Base-by-base conservation (phyloP, 2,113 vertebrate genomes). In the Rhagologus leucostigma region DNA sequence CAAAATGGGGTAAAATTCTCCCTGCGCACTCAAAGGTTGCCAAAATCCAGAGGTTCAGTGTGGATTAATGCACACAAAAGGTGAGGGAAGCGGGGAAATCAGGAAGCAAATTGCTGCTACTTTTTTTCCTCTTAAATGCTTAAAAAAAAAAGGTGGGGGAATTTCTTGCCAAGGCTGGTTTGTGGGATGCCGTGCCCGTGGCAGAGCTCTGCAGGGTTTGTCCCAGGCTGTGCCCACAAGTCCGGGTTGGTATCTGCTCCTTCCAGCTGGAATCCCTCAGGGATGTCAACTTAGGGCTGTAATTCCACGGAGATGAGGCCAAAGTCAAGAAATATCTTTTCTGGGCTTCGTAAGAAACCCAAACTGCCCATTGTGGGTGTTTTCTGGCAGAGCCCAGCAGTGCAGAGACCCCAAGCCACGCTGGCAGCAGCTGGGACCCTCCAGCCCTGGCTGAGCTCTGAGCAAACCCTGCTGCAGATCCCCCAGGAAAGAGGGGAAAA, bases 251-350 rank as follows among this genome's bases (percentile, higher is more conserved):
- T 42, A 68, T 60, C 90, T 93, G 90, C 85, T 87, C 5, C 0
- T 87, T 71, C 9, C 65, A 80, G 95, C 93, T 85, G 94, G 71
- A 91, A 78, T 44, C 82, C 88, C 67, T 37, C 55, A 32, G 93
- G 75, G 56, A 21, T 41, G 80, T 13, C 22, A 86, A 50, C 41
- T 81, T 1, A 37, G 78, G 86, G 67, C 80, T 78, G 0, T 14
- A 65, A 92, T 90, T 84, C 89, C 84, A 73, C 2, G 18, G 56
- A 18, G 80, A 22, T 19, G 71, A 95, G 57, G 90, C 90, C 78
- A 81, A 94, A 96, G 63, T 29, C 53, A 71, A 78, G 94, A 91
- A 92, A 69, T 83, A 24, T 49, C 79, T 76, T 87, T 59, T 65
- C 74, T 83, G 65, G 80, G 59, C 88, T 84, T 9, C 59, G 60